Conservation (phyloP, 2,797 vertebrate genomes). For the Danio choprae region DNA sequence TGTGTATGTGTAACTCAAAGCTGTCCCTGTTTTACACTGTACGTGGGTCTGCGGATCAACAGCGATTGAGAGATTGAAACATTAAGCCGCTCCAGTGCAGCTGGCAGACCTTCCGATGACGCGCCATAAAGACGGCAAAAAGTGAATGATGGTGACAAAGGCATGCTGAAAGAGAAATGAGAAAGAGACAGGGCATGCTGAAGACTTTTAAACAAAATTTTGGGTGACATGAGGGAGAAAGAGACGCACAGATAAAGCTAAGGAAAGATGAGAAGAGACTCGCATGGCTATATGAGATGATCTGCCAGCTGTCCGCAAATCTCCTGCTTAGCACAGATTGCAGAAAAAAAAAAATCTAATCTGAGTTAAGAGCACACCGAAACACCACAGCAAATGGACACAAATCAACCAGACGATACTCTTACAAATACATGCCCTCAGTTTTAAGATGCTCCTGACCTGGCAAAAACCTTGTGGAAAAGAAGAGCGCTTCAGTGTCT, state of each 20-base stretch:
- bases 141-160: conserved; percentile 37
- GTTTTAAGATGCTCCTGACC: conserved; percentile 9
- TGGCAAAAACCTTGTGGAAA: not conserved
- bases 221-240: not conserved
- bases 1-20: too few relatives aligned
- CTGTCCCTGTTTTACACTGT: conserved; percentile 1
- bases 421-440: not conserved
- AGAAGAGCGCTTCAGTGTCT: not conserved
- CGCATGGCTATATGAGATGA: conserved; percentile 54
- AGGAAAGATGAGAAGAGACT: conserved; percentile 62
- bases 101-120: conserved; percentile 42
- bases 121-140: conserved; percentile 36
- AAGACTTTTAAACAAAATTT: conserved; percentile 1
- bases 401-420: conserved; percentile 13
- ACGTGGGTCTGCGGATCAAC: conserved; percentile 31
- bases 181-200: not conserved
- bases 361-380: conserved; percentile 52
- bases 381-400: conserved; percentile 38
- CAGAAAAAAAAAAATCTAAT: conserved; percentile 57
- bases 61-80: conserved; percentile 57
- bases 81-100: conserved; percentile 42
- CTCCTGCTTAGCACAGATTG: conserved; percentile 59
- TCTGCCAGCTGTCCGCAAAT: conserved; percentile 63
- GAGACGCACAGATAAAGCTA: not conserved
- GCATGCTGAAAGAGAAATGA: conserved; percentile 4